Conservation (phyloP, 2,888 invertebrate genomes). For the Drosophila fungiperda region DNA sequence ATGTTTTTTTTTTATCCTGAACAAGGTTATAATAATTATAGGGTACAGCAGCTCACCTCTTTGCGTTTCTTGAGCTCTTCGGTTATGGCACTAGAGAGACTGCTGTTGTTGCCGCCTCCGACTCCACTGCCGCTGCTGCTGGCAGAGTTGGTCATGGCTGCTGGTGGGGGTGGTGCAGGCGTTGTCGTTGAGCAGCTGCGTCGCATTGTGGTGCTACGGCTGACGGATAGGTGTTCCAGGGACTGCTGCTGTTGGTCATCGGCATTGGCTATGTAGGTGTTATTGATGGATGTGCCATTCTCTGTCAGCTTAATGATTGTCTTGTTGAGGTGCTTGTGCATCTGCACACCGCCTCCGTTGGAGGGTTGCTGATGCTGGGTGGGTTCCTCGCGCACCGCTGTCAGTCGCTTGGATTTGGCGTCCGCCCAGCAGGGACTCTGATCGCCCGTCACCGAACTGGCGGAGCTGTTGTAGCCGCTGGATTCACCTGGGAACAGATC, state of each 20-base stretch:
- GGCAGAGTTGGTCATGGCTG: slow-evolving; percentile 31
- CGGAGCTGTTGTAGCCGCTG: slow-evolving; percentile 93
- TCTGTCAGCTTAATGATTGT: slow-evolving; percentile 91
- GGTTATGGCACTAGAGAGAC: slow-evolving; percentile 89
- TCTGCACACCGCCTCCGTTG: slow-evolving; percentile 9
- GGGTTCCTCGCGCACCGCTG: slow-evolving; percentile 90
- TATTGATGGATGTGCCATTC: slow-evolving; percentile 90
- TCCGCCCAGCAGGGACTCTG: slow-evolving; percentile 89
- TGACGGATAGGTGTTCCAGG: slow-evolving; percentile 27
- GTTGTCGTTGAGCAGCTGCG: slow-evolving; percentile 38
- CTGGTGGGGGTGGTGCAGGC: slow-evolving; percentile 12
- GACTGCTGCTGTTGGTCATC: slow-evolving; percentile 47
- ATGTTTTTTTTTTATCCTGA: slow-evolving; percentile 50
- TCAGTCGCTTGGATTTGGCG: slow-evolving; percentile 87
- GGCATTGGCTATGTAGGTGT: slow-evolving; percentile 85
- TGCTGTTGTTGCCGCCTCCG: slow-evolving; percentile 80
- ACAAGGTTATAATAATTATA: slow-evolving; percentile 68
- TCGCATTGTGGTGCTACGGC: slow-evolving; percentile 62
- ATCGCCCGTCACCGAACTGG: slow-evolving; percentile 92
- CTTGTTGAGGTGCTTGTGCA: slow-evolving; percentile 86
- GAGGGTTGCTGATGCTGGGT: slow-evolving; percentile 2
- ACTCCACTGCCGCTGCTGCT: slow-evolving; percentile 42
- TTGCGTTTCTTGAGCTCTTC: slow-evolving; percentile 89
- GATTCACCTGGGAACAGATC: slow-evolving; percentile 93
- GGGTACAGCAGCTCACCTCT: slow-evolving; percentile 86